Evolutionary conservation across 2,888 invertebrate species (phyloP), one percentile per base, ranked within the genome.

Genomic region (Anoplius nigerrimus): DNA sequence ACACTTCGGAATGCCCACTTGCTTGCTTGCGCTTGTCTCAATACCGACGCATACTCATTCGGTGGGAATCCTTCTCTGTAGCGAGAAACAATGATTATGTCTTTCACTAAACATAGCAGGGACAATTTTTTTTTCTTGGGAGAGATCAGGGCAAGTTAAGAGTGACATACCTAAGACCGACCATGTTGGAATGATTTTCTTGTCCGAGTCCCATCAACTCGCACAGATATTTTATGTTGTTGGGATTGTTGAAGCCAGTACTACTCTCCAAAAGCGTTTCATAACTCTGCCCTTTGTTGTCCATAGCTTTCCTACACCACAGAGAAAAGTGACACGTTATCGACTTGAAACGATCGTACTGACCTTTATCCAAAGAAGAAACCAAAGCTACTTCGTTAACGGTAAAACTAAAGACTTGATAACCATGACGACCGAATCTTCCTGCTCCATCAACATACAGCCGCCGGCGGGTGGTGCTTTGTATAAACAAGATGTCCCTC

Each of bases 1-100:
- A 98, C 98, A 86, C 91, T 91, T 88, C 95, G 93, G 89, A 97
- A 96, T 0, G 97, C 97, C 96, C 97, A 97, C 89, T 96, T 96
- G 88, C 95, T 95, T 56, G 97, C 97, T 90, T 98, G 98, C 21
- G 94, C 92, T 89, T 96, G 96, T 69, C 97, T 93, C 79, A 98
- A 90, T 88, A 95, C 95, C 80, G 92, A 92, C 46, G 96, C 95
- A 89, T 94, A 96, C 83, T 97, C 97, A 78, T 93, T 91, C 73
- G 94, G 92, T 43, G 95, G 92, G 86, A 96, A 96, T 84, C 94
- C 92, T 78, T 93, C 92, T 84, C 95, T 96, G 84, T 79, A 59
- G 16, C 0, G 22, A 51, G 48, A 56, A 16, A 22, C 8, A 53
- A 61, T 11, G 34, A 34, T 11, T 16, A 15, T 52, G 51, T n/a